These are phyloP conservation scores for Trididemnum nubilum DNA, from an alignment of 23 tunicate genomes.

Conservation along the genomic window DNA sequence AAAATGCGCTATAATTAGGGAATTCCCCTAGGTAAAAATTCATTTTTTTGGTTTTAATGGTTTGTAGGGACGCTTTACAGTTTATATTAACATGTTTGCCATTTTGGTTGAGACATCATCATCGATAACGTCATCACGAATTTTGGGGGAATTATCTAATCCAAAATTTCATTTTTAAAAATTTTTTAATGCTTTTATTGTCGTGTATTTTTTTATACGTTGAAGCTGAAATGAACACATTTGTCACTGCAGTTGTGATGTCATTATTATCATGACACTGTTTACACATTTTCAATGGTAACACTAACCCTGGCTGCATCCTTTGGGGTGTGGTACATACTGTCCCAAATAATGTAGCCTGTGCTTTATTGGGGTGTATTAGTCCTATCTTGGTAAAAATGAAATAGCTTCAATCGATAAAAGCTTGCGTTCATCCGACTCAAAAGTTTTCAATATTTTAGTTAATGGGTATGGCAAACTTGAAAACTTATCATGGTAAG, in stretches of 20 bases:
- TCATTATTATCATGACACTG: too few relatives aligned
- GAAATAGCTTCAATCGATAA: too few relatives aligned
- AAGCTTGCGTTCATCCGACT: too few relatives aligned
- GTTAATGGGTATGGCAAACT: too few relatives aligned
- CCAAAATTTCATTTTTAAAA: background rate
- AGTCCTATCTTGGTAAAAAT: too few relatives aligned
- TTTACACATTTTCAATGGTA: too few relatives aligned
- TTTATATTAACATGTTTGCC: background rate
- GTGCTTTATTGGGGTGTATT: too few relatives aligned
- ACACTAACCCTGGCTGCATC: too few relatives aligned
- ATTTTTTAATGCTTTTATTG: background rate
- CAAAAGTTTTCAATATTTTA: too few relatives aligned
- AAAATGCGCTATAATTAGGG: background rate
- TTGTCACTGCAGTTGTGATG: slow-evolving; percentile 1
- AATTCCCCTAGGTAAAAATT: background rate
- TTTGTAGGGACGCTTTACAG: slow-evolving; percentile 1
- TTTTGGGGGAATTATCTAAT: background rate
- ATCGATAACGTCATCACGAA: background rate
- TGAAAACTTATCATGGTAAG: too few relatives aligned
- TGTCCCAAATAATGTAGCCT: too few relatives aligned
- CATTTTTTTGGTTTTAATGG: background rate
- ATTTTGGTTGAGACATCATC: background rate
- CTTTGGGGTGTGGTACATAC: too few relatives aligned
- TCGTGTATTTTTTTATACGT: background rate
- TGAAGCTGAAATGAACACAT: background rate